Evolutionary conservation across 2,113 vertebrate genomes (phyloP).

Genomic region (Eleginops maclovinus): DNA sequence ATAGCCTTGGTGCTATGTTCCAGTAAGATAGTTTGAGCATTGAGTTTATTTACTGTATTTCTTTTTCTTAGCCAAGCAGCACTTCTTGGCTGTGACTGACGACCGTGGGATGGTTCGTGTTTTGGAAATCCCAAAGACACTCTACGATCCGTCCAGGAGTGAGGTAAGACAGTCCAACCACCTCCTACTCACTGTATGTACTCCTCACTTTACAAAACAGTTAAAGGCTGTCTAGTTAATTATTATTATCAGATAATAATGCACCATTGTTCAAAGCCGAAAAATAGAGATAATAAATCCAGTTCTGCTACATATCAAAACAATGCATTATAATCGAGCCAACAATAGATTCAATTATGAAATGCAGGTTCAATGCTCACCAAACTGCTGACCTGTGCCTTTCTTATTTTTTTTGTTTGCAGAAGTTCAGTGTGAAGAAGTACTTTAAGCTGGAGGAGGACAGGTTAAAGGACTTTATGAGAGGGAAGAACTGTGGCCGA

Average conservation of each 20-base stretch:
- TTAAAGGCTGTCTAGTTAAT: background rate
- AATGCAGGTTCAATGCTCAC: background rate
- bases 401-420: conserved; percentile 47
- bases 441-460: conserved; percentile 89
- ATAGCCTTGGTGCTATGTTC: background rate
- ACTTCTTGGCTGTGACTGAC: conserved; percentile 90
- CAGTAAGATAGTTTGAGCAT: background rate
- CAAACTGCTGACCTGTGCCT: background rate
- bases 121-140: conserved; percentile 87
- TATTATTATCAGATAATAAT: background rate
- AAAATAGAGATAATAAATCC: background rate
- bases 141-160: conserved; percentile 79
- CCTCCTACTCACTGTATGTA: background rate
- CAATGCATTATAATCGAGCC: too few species aligned
- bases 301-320: background rate
- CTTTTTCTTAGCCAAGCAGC: conserved; percentile 84
- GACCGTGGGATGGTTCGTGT: conserved; percentile 87
- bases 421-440: conserved; percentile 80
- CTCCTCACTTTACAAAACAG: background rate
- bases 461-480: conserved; percentile 82
- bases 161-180: conserved; percentile 84
- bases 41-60: conserved; percentile 1
- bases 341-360: background rate
- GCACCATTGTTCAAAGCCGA: background rate
- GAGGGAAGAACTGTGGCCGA: conserved; percentile 68